Evolutionary conservation across 2,113 vertebrate species (phyloP).

Genomic region (Donacobius atricapilla): DNA sequence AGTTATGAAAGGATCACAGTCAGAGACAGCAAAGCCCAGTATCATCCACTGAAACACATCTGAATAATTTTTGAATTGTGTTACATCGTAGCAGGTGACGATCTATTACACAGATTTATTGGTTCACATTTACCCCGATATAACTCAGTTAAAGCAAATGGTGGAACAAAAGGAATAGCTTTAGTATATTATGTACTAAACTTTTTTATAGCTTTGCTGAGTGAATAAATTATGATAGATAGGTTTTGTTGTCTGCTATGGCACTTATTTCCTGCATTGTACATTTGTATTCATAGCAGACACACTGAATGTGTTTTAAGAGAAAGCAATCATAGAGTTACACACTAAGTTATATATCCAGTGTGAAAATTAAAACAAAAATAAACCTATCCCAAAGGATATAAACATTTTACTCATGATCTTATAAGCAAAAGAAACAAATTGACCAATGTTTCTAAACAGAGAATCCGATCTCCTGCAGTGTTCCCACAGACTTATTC

Average conservation of each 20-base stretch:
- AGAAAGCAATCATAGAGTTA: background rate
- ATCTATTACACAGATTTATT: constrained; percentile 12
- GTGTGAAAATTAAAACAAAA: constrained; percentile 13
- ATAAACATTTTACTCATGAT: background rate
- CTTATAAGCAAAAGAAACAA: background rate
- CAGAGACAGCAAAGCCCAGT: background rate
- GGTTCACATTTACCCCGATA: background rate
- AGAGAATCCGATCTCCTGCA: background rate
- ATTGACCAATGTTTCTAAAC: background rate
- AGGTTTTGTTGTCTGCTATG: background rate
- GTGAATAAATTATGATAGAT: constrained; percentile 34
- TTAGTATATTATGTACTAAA: constrained; percentile 6
- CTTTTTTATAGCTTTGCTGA: background rate
- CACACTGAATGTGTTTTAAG: background rate
- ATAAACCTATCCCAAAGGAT: background rate
- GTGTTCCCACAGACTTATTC: background rate
- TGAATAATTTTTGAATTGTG: background rate
- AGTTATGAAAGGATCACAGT: background rate
- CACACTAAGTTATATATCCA: background rate
- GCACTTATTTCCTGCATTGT: background rate
- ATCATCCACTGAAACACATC: background rate
- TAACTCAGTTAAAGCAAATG: constrained; percentile 39
- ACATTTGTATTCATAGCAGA: constrained; percentile 10
- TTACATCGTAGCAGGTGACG: background rate
- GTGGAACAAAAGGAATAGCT: constrained; percentile 19